A percentile compares a stretch with the other conserved stretches of the same genome.
These are phyloP conservation scores for Drosophila ambigua DNA, from an alignment of 1,140 invertebrate species.

Conservation along the genomic window DNA sequence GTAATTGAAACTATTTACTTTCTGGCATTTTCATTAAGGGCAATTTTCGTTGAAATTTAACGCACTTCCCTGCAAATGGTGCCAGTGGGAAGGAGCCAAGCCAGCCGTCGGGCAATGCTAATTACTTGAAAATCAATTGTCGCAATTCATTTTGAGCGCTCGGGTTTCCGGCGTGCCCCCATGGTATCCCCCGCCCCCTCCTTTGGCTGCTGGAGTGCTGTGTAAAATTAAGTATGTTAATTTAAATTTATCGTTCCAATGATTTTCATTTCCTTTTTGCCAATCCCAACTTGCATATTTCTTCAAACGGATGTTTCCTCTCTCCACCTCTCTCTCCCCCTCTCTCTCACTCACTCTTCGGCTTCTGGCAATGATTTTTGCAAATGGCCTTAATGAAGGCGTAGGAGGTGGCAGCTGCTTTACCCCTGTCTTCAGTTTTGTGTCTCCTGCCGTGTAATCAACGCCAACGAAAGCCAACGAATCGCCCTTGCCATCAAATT, in stretches of 20 bases:
- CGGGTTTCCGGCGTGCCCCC: constrained; percentile 16
- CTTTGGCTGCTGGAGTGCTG: constrained; percentile 13
- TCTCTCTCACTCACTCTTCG: not conserved
- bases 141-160: constrained; percentile 67
- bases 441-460: constrained; percentile 53
- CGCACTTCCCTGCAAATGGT: constrained; percentile 72
- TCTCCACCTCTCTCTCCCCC: not conserved
- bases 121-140: constrained; percentile 79
- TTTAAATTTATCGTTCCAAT: constrained; percentile 79
- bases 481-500: constrained; percentile 52
- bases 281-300: constrained; percentile 57
- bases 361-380: constrained; percentile 50
- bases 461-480: constrained; percentile 19
- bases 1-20: constrained; percentile 80
- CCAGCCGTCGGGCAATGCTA: constrained; percentile 51
- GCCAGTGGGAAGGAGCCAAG: constrained; percentile 28
- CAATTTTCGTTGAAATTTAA: constrained; percentile 75
- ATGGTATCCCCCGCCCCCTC: not conserved
- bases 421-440: constrained; percentile 2
- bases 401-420: constrained; percentile 33
- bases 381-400: constrained; percentile 68
- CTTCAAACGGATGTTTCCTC: constrained; percentile 39
- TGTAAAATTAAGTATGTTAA: constrained; percentile 78
- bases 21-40: constrained; percentile 73
- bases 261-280: constrained; percentile 64